These are phyloP conservation scores for Cryptomyrus ogoouensis DNA, from an alignment of 2,113 vertebrate species.

Conservation along the genomic window DNA sequence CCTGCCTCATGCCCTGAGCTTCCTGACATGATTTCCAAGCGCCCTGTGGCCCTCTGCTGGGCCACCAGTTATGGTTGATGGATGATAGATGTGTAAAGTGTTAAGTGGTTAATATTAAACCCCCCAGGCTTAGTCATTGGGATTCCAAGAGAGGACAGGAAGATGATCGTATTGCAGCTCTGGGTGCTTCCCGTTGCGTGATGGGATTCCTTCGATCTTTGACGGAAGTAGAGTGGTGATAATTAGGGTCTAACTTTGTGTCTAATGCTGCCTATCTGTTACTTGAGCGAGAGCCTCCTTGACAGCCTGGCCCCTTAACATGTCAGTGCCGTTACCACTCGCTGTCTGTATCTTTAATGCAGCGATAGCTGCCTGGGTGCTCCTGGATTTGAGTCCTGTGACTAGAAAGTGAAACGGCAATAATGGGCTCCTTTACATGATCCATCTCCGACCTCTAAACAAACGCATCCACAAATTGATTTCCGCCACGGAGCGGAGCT, in stretches of 20 bases:
- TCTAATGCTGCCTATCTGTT: neutral
- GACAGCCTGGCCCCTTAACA: neutral
- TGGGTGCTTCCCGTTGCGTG: neutral
- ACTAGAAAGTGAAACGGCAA: neutral
- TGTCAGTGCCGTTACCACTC: neutral
- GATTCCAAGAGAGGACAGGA: neutral
- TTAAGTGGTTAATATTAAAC: neutral
- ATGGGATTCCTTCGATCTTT: neutral
- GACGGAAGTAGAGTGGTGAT: neutral
- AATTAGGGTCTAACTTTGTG: neutral
- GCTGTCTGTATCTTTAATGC: neutral
- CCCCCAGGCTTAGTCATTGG: neutral
- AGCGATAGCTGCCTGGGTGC: neutral
- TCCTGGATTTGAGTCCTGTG: neutral
- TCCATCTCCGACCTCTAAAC: neutral
- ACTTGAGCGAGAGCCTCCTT: neutral
- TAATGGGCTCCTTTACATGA: neutral
- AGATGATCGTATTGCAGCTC: neutral
- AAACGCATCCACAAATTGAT: neutral
- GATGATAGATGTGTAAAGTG: neutral
- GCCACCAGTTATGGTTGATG: neutral
- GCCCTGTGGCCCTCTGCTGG: neutral
- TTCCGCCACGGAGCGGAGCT: neutral
- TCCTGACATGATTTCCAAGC: neutral
- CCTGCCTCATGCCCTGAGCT: neutral